Evolutionary conservation across 2,888 invertebrate species (phyloP).

Genomic region (Phorcus lineatus): DNA sequence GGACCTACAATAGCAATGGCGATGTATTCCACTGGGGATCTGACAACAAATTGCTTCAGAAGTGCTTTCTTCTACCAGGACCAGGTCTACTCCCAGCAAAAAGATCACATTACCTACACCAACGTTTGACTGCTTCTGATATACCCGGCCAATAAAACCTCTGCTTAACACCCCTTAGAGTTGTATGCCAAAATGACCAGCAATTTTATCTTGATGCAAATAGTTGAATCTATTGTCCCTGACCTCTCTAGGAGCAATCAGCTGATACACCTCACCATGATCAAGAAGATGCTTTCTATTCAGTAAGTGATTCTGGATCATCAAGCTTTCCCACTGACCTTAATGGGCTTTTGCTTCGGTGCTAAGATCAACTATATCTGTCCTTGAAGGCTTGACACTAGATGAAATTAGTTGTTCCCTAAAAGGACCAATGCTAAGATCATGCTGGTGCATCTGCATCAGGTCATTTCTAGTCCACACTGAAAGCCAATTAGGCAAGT

Average conservation of each 20-base stretch:
- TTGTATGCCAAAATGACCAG: slow-evolving; percentile 26
- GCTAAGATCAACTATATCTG: too few species aligned
- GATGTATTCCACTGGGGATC: not conserved
- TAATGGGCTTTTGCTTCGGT: too few species aligned
- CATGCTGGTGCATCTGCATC: too few species aligned
- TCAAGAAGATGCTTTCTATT: not conserved
- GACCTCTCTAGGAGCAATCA: not conserved
- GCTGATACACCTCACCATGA: not conserved
- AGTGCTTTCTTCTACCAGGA: not conserved
- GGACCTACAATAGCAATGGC: not conserved
- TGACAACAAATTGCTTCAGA: not conserved
- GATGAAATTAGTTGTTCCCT: too few species aligned
- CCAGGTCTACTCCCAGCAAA: not conserved
- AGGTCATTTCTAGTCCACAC: too few species aligned
- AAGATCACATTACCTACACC: not conserved
- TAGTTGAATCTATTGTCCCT: not conserved
- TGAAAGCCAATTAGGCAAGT: too few species aligned
- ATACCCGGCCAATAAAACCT: too few species aligned
- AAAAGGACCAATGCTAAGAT: too few species aligned
- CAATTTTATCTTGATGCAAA: not conserved
- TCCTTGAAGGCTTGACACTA: too few species aligned
- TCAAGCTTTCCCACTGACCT: too few species aligned
- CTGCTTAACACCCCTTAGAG: not conserved
- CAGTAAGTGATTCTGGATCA: not conserved
- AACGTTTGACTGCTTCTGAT: not conserved